Conservation (phyloP, 1,140 invertebrate genomes). For the Drosophila asahinai region DNA sequence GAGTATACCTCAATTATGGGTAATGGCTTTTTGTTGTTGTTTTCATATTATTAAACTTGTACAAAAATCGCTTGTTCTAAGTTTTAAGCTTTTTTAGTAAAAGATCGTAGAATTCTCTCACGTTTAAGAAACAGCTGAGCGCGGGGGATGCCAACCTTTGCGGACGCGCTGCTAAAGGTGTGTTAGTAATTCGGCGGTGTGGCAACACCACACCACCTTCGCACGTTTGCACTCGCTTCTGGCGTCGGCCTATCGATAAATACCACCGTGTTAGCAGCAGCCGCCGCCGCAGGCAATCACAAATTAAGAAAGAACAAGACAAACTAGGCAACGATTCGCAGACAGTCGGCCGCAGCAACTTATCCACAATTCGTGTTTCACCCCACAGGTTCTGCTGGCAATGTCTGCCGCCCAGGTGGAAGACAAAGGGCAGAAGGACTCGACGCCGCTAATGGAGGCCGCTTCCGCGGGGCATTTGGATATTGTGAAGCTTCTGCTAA, state of each 20-base stretch:
- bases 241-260: slow-evolving; percentile 35
- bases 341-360: neutral
- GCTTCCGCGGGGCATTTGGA: slow-evolving; percentile 97
- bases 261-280: neutral
- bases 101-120: neutral
- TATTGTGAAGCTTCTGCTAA: slow-evolving; percentile 95
- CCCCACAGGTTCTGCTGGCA: slow-evolving; percentile 92
- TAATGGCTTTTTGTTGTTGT: too few relatives aligned
- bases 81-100: too few relatives aligned
- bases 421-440: slow-evolving; percentile 96
- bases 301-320: slow-evolving; percentile 1
- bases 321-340: neutral
- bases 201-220: slow-evolving; percentile 14
- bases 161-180: neutral
- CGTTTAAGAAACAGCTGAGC: slow-evolving; percentile 13
- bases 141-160: neutral
- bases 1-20: too few relatives aligned
- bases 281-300: neutral
- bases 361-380: neutral
- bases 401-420: slow-evolving; percentile 99
- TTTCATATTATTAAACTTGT: too few relatives aligned
- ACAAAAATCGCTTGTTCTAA: too few relatives aligned
- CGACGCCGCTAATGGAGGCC: slow-evolving; percentile 98
- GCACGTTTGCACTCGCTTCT: slow-evolving; percentile 6
- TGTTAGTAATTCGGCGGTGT: neutral